phyloP scores from a whole-genome alignment of 2,113 vertebrate species.

The Anolis carolinensis region DNA sequence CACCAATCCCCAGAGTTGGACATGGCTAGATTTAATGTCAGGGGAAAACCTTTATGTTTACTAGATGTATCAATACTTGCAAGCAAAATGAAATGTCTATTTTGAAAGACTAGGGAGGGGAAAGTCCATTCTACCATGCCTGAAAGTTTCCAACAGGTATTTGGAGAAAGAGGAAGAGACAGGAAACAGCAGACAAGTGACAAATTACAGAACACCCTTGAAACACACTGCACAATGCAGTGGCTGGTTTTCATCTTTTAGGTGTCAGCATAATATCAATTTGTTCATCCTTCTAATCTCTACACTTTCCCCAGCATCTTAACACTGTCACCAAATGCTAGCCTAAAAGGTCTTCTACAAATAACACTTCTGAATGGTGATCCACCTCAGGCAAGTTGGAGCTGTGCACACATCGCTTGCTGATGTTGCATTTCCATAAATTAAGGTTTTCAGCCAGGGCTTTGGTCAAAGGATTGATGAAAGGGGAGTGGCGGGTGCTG shows the following conservation, averaged over 20 bases:
- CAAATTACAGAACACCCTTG: background rate
- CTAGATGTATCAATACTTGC: too few relatives aligned
- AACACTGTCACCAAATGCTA: background rate
- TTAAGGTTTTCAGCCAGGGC: background rate
- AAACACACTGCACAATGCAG: background rate
- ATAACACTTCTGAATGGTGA: background rate
- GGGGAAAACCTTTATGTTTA: too few relatives aligned
- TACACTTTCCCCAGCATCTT: background rate
- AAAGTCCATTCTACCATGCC: background rate
- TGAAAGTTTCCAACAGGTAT: background rate
- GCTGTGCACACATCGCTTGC: background rate
- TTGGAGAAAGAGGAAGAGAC: background rate
- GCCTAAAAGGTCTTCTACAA: background rate
- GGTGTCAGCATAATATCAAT: background rate
- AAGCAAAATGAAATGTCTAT: too few relatives aligned
- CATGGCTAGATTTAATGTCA: too few relatives aligned
- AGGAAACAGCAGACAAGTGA: background rate
- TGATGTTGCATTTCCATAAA: background rate
- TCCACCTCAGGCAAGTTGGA: background rate
- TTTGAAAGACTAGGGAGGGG: too few relatives aligned
- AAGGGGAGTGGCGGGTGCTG: too few relatives aligned
- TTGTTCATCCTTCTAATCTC: background rate
- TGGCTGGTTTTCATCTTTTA: background rate
- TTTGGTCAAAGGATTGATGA: background rate
- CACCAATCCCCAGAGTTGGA: too few relatives aligned